phyloP scores from a whole-genome alignment of 2,113 vertebrate genomes.

The Numida meleagris region DNA sequence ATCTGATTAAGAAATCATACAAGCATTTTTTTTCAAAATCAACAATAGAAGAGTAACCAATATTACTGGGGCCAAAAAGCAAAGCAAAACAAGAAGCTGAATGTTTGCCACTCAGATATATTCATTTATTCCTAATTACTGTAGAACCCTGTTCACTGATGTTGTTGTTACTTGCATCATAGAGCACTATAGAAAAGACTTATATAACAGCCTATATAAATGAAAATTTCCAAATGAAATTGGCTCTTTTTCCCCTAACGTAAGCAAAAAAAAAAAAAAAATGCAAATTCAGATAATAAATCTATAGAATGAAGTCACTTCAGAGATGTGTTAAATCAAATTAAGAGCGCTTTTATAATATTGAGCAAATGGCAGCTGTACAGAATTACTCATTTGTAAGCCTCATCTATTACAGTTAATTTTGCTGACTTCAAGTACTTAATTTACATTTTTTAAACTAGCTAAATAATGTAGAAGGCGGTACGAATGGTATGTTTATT shows the following conservation, averaged over 20 bases:
- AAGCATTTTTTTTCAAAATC: background rate
- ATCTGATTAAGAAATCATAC: background rate
- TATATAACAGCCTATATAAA: conserved; percentile 34
- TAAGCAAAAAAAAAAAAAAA: conserved; percentile 61
- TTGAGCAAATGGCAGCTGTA: conserved; percentile 65
- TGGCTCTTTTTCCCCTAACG: background rate
- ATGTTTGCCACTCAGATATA: background rate
- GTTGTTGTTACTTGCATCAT: background rate
- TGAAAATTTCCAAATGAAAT: conserved; percentile 13
- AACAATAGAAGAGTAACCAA: background rate
- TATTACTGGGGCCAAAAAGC: background rate
- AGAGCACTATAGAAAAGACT: conserved; percentile 9
- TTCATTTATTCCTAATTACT: background rate
- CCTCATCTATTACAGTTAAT: conserved; percentile 61
- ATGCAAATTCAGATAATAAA: conserved; percentile 59
- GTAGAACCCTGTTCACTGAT: background rate
- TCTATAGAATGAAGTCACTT: conserved; percentile 62
- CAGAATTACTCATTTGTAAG: conserved; percentile 57
- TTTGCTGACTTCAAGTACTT: conserved; percentile 66
- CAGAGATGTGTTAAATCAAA: conserved; percentile 67
- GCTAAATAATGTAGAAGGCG: conserved; percentile 14
- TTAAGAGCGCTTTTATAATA: conserved; percentile 55
- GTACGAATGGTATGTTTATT: background rate
- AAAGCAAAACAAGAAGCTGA: background rate
- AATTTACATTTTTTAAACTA: conserved; percentile 70